Conservation (phyloP, 2,113 vertebrate genomes). For the Cettia cetti region DNA sequence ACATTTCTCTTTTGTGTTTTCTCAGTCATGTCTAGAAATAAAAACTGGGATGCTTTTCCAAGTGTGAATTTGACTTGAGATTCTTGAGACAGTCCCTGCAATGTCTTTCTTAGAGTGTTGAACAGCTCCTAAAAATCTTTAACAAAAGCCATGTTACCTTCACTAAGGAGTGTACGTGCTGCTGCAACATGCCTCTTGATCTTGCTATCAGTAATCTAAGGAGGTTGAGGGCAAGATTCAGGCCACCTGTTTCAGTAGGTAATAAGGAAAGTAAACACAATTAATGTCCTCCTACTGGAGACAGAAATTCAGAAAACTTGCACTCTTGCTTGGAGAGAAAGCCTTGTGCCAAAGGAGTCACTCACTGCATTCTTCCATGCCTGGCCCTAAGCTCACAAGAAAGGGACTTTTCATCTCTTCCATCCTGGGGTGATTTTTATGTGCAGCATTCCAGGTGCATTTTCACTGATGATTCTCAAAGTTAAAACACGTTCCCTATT, state of each 20-base stretch:
- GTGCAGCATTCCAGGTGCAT: neutral
- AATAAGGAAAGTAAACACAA: neutral
- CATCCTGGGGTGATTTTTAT: neutral
- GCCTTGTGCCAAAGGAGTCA: neutral
- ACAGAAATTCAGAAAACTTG: neutral
- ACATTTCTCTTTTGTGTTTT: rapidly evolving
- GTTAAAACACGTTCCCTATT: neutral
- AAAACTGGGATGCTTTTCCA: neutral
- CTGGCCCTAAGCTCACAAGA: neutral
- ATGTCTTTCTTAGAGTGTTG: neutral
- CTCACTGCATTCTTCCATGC: neutral
- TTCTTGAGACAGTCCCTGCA: neutral
- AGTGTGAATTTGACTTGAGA: neutral
- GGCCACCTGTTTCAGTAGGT: neutral
- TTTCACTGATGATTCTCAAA: neutral
- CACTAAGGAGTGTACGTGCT: neutral
- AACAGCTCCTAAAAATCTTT: neutral
- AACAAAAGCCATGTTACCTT: neutral
- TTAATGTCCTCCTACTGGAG: neutral
- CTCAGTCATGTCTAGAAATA: neutral
- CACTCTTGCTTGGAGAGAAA: neutral
- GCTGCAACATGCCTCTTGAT: neutral
- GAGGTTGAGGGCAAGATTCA: neutral
- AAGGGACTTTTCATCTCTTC: neutral
- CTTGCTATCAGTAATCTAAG: neutral